Percentiles rank a stretch among this genome's conserved stretches.
Evolutionary conservation across 2,888 invertebrate genomes (phyloP).

Genomic region (Antheraea yamamai): DNA sequence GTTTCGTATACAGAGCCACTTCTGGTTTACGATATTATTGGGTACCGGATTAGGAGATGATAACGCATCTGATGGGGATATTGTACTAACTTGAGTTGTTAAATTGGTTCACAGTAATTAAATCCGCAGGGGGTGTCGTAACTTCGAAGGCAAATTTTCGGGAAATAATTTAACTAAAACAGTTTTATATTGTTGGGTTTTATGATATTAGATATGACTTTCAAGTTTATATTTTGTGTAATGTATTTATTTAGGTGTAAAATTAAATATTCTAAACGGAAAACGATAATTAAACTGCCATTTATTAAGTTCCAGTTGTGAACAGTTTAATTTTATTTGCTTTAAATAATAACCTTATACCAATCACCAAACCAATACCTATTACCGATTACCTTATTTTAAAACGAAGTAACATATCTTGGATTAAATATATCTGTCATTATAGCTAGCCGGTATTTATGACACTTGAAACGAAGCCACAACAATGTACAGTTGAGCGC

Average conservation of each 20-base stretch:
- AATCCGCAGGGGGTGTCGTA: constrained; percentile 59
- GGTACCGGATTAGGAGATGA: constrained; percentile 77
- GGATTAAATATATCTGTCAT: background rate
- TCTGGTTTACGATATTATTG: constrained; percentile 77
- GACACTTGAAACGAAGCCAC: background rate
- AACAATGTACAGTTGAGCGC: constrained; percentile 24
- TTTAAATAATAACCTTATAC: too few relatives aligned
- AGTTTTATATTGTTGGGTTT: constrained; percentile 35
- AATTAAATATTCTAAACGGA: background rate
- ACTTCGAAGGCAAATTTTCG: constrained; percentile 49
- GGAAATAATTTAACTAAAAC: constrained; percentile 50
- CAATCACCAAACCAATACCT: too few relatives aligned
- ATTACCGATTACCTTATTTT: too few relatives aligned
- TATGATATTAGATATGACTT: constrained; percentile 18
- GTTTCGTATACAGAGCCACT: constrained; percentile 73
- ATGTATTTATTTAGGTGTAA: background rate
- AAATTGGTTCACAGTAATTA: constrained; percentile 66
- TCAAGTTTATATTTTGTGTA: background rate
- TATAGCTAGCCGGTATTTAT: background rate
- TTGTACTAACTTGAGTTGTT: constrained; percentile 70
- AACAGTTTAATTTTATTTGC: too few relatives aligned
- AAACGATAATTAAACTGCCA: background rate
- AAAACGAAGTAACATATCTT: background rate
- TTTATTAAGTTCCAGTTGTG: background rate
- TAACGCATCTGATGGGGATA: constrained; percentile 72